Base-by-base conservation (phyloP, 2,888 invertebrate genomes). In the Perizoma flavofasciatum region DNA sequence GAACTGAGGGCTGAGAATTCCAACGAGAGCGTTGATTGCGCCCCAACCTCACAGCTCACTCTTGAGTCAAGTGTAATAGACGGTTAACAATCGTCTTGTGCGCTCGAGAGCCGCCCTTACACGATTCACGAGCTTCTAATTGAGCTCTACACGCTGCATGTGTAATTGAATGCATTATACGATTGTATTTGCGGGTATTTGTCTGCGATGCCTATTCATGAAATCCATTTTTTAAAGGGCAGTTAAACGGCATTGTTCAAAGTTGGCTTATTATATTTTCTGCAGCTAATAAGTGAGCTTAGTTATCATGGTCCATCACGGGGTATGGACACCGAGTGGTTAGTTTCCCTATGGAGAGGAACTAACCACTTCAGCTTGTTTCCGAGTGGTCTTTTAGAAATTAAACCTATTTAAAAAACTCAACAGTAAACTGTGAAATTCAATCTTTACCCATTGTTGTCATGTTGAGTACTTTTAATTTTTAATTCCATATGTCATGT, bases 61-160 rank as follows among this genome's bases (percentile, higher is more conserved):
- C 85, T 87, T 65, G 71, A 76, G 59, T 62, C 62, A 79, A 22
- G 22, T 22, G 22, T 85, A 88, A 86, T 86, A 79, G 85, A 68
- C 78, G 78, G 82, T 82, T 85, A 85, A 85, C 86, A 82, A 83
- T 81, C 78, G 77, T 77, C 81, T 81, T 78, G 79, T 71, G 71
- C 71, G 64, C 69, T 71, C 70, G 62, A 71, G 72, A 69, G 71
- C 63, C 57, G 59, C 69, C 65, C 73, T 77, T 75, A 78, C 77
- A 72, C 71, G 72, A 65, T 10, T 44, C 35, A 57, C 54, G 47
- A 33, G 68, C 50, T 68, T 60, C 74, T 84, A 84, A 86, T 85
- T 85, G 78, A 82, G 73, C 79, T 77, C 72, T 74, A 73, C 70
- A 73, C 70, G 55, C 35, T 53, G 45, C 52, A 53, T 51, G 39